A percentile compares a stretch with the other conserved stretches of the same genome.
phyloP scores from a whole-genome alignment of 2,888 invertebrate species.

The Lepeophtheirus nordmannii region DNA sequence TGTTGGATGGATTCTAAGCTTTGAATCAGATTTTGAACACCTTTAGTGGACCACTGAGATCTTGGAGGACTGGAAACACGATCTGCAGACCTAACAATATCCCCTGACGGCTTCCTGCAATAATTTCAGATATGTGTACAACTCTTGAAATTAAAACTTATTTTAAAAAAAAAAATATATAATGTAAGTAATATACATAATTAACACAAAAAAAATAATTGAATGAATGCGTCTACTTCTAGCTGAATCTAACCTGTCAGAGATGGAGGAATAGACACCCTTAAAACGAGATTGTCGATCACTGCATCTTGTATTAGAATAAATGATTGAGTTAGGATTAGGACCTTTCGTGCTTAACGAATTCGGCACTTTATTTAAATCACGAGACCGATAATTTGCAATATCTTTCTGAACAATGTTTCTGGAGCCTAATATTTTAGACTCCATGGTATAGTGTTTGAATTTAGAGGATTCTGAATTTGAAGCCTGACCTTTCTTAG shows the following conservation, averaged over 20 bases:
- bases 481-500: too few relatives aligned
- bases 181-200: background rate
- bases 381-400: too few relatives aligned
- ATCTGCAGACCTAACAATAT: background rate
- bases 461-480: too few relatives aligned
- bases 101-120: background rate
- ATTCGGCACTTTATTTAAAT: too few relatives aligned
- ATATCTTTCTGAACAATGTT: too few relatives aligned
- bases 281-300: background rate
- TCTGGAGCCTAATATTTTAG: too few relatives aligned
- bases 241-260: conserved; percentile 1
- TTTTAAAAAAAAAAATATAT: too few relatives aligned
- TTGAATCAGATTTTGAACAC: conserved; percentile 2
- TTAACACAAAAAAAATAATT: background rate
- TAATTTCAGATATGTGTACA: too few relatives aligned
- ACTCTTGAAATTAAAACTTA: background rate
- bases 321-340: background rate
- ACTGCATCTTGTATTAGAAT: background rate
- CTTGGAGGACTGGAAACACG: background rate
- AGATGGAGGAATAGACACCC: background rate
- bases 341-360: background rate
- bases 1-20: background rate
- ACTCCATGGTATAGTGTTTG: too few relatives aligned
- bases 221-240: background rate
- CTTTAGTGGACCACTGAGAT: background rate